These are phyloP conservation scores for Erinaceus europaeus DNA, from an alignment of 2,113 vertebrate species.

Conservation along the genomic window DNA sequence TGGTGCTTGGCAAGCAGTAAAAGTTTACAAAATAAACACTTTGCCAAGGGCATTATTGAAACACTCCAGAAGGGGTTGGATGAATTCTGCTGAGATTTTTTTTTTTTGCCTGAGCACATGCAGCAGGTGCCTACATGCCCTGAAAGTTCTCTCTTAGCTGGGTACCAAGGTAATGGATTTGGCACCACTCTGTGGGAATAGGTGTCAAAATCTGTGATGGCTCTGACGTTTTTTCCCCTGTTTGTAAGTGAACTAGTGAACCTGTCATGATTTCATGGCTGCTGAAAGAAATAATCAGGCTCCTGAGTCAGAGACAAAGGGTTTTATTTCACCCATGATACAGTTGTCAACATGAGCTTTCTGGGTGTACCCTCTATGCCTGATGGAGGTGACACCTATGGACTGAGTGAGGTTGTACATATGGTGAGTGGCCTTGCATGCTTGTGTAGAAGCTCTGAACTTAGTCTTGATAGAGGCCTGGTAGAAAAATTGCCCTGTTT, in stretches of 20 bases:
- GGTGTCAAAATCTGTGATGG: not conserved
- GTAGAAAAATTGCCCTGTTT: not conserved
- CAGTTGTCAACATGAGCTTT: not conserved
- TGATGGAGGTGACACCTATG: not conserved
- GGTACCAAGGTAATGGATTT: not conserved
- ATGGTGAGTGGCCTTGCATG: not conserved
- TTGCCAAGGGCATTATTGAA: not conserved
- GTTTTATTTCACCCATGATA: not conserved
- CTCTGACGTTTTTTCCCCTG: not conserved
- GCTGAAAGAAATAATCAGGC: not conserved
- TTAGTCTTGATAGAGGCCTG: not conserved
- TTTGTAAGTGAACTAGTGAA: not conserved
- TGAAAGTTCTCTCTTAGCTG: not conserved
- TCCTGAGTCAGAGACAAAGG: not conserved
- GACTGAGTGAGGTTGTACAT: not conserved
- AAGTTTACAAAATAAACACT: not conserved
- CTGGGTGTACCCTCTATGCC: not conserved
- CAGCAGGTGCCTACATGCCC: not conserved
- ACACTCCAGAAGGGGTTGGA: not conserved
- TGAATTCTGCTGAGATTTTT: slow-evolving; percentile 2
- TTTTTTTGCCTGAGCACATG: not conserved
- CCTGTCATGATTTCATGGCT: not conserved
- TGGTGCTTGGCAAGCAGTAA: slow-evolving; percentile 1
- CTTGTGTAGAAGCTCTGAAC: not conserved
- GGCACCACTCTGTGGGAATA: not conserved